These are phyloP conservation scores for Rallus crepitans DNA, from an alignment of 2,797 vertebrate genomes.

Conservation along the genomic window DNA sequence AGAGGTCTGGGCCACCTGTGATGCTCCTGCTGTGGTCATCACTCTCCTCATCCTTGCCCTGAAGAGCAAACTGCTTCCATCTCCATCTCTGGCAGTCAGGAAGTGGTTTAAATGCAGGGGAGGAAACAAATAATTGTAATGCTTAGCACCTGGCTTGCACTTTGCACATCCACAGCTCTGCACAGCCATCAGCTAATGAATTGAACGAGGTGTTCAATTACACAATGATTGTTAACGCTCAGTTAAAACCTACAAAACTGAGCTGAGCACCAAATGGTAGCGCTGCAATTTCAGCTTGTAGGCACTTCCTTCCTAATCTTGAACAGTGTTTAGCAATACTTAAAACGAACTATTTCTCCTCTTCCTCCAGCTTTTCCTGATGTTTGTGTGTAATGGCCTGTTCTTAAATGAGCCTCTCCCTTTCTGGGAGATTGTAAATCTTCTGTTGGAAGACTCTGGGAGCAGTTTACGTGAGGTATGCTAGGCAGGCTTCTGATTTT, in stretches of 20 bases:
- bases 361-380: constrained; percentile 11
- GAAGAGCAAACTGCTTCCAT: background rate
- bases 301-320: background rate
- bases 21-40: background rate
- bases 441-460: background rate
- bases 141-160: constrained; percentile 49
- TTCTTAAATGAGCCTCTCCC: background rate
- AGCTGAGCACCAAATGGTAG: constrained; percentile 36
- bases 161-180: constrained; percentile 38
- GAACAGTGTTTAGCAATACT: constrained; percentile 31
- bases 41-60: background rate
- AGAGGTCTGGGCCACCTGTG: fast-evolving
- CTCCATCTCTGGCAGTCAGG: background rate
- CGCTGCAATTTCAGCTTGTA: constrained; percentile 31
- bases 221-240: constrained; percentile 68
- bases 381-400: constrained; percentile 14
- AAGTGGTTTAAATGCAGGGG: background rate
- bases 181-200: constrained; percentile 68
- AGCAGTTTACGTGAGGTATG: background rate
- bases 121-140: constrained; percentile 59
- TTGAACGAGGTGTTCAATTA: constrained; percentile 63
- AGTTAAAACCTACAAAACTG: constrained; percentile 56
- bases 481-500: background rate
- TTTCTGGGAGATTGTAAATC: constrained; percentile 29
- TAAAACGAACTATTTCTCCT: constrained; percentile 38